A percentile compares a stretch with the other conserved stretches of the same genome.
Evolutionary conservation across 2,797 vertebrate species (phyloP).

Genomic region (Lophius americanus): DNA sequence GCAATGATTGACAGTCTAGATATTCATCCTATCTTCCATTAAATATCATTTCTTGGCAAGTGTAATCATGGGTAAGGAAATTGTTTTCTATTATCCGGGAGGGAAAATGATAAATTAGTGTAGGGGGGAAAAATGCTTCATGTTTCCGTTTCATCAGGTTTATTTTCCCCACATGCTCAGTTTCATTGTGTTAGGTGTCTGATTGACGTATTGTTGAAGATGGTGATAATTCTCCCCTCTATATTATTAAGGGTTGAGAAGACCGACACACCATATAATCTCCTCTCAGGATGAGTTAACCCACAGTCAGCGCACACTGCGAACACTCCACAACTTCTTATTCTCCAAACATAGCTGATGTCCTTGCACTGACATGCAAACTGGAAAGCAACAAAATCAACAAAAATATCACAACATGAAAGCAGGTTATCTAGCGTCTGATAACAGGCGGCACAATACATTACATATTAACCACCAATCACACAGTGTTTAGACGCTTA

Average conservation of each 20-base stretch:
- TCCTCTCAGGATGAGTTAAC: slow-evolving; percentile 50
- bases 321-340: slow-evolving; percentile 22
- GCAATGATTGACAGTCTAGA: slow-evolving; percentile 74
- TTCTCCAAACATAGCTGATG: slow-evolving; percentile 40
- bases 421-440: slow-evolving; percentile 62
- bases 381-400: slow-evolving; percentile 49
- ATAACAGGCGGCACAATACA: slow-evolving; percentile 62
- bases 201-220: slow-evolving; percentile 71
- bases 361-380: slow-evolving; percentile 46
- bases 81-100: slow-evolving; percentile 77
- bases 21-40: slow-evolving; percentile 71
- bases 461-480: slow-evolving; percentile 73
- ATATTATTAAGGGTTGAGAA: slow-evolving; percentile 54
- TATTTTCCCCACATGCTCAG: slow-evolving; percentile 66
- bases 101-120: slow-evolving; percentile 77
- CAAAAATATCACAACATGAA: slow-evolving; percentile 63
- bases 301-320: slow-evolving; percentile 20
- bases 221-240: slow-evolving; percentile 56
- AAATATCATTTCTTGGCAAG: slow-evolving; percentile 72
- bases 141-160: slow-evolving; percentile 64
- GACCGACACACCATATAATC: slow-evolving; percentile 48
- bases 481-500: slow-evolving; percentile 45
- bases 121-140: slow-evolving; percentile 61
- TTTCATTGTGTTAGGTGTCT: slow-evolving; percentile 67
- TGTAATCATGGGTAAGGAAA: slow-evolving; percentile 76